phyloP scores from a whole-genome alignment of 92 coral and sea anemone genomes.

The Porites lobata region DNA sequence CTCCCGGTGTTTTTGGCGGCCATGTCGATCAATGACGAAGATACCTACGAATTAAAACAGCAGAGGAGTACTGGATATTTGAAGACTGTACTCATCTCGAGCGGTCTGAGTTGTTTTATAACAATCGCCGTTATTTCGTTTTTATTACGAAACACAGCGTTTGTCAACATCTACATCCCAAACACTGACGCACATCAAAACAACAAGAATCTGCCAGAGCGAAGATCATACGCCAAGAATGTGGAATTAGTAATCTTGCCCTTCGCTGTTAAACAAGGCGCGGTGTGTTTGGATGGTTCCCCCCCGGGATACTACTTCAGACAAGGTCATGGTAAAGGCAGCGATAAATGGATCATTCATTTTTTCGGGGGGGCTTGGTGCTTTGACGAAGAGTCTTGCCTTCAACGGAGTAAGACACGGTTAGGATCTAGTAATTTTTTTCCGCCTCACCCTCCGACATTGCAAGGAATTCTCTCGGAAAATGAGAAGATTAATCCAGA shows the following conservation, averaged over 20 bases:
- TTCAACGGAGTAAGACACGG: slow-evolving; percentile 86
- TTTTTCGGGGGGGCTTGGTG: slow-evolving; percentile 98
- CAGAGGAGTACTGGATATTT: slow-evolving; percentile 41
- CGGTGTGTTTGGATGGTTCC: slow-evolving; percentile 91
- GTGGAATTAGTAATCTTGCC: slow-evolving; percentile 66
- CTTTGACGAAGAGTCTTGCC: slow-evolving; percentile 85
- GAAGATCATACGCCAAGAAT: slow-evolving; percentile 63
- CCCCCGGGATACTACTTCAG: slow-evolving; percentile 89
- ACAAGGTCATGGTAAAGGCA: slow-evolving; percentile 79
- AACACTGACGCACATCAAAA: slow-evolving; percentile 21
- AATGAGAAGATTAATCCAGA: slow-evolving; percentile 78
- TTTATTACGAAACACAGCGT: slow-evolving; percentile 86
- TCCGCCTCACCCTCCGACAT: slow-evolving; percentile 81
- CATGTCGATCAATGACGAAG: slow-evolving; percentile 8
- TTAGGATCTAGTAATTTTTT: slow-evolving; percentile 83
- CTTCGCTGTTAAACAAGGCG: slow-evolving; percentile 76
- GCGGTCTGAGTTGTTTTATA: slow-evolving; percentile 76
- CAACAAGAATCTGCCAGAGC: slow-evolving; percentile 7
- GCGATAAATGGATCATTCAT: slow-evolving; percentile 83
- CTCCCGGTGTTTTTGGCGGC: too few species aligned
- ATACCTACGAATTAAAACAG: slow-evolving; percentile 26
- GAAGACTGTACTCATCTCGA: slow-evolving; percentile 71
- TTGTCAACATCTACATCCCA: slow-evolving; percentile 82
- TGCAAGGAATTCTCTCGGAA: slow-evolving; percentile 87
- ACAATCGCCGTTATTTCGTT: slow-evolving; percentile 84